Evolutionary conservation across 2,888 invertebrate species (phyloP), one percentile per base, ranked within the genome.

Genomic region (Hypomecis atomaria): DNA sequence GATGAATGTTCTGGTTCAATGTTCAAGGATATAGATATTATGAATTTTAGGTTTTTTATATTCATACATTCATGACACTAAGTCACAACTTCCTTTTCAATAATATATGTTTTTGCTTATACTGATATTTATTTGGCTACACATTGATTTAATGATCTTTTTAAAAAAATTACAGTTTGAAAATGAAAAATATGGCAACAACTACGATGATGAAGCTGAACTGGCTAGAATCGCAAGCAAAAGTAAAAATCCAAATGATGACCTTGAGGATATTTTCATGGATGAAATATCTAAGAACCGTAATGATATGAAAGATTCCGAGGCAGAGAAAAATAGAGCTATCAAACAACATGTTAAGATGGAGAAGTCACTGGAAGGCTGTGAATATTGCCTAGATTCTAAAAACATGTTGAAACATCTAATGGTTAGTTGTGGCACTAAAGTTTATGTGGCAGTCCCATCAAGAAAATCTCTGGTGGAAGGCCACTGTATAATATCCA

Each of bases 401-500:
- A 93, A 94, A 43, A 94, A 94, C 67, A 95, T 98, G 94, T 90
- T 95, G 54, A 98, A 98, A 83, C 97, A 98, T 86, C 93, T 98
- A 40, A 95, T 99, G 77, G 94, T 98, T 34, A 95, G 96, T 34
- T 95, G 97, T 83, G 97, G 97, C 7, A 94, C 94, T 33, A 97
- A 96, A 80, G 95, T 96, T n/a, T 99, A 98, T 88, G 84, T 99
- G 72, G 94, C 96, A 71, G 84, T 99, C 62, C 99, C 99, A 1
- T 89, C 95, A 59, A 94, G 95, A 79, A 95, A 95, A 76, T 98
- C 98, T 0, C 88, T 99, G 65, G 96, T 96, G 4, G 93, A 94
- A 60, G 97, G 97, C 0, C 99, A 99, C 82, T 99, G 96, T 79
- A 89, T 97, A 55, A 95, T 99, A 76, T 94, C 96, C 2, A 98